Evolutionary conservation across 2,888 invertebrate genomes (phyloP), one percentile per base, ranked within the genome.

Genomic region (Acrobasis repandana): DNA sequence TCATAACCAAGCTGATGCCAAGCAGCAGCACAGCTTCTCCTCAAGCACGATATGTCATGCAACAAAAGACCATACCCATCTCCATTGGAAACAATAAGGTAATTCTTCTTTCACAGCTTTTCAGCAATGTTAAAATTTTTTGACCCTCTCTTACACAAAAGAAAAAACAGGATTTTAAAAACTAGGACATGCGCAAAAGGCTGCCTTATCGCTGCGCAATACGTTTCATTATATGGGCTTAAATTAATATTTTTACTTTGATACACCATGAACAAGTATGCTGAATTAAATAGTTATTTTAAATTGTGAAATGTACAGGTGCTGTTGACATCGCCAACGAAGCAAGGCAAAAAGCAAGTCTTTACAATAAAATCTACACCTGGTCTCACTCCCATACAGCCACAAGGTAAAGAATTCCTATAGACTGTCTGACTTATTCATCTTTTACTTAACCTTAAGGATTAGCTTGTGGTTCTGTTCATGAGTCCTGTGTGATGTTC

Each of bases 361-460:
- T 87, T 94, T 61, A 79, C 93, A 1, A 83, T 94, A 9, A 95
- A 96, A 83, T 75, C 86, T 34, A 15, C 47, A 18, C 28, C 48
- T 15, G 47, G 34, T 28, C 49, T 50, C 10, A 46, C 51, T 18
- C 28, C 52, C 8, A 51, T 46, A 33, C 60, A 60, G n/a, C 47
- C 43, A 33, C 58, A 58, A 58, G 58, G 58, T 58, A 58, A 28
- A n/a, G 11, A 49, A 18, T 16, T 50, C 28, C 0, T 49, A 20
- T 18, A 49, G 9, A 8, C n/a, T n/a, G n/a, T n/a, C n/a, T n/a
- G n/a, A n/a, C 2, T 2, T 2, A 8, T 36, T 36, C 2, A 36
- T 36, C 20, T 20, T 20, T 20, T 4, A 20, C 20, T 20, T 20
- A 20, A 4, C 20, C 20, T 20, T 20, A 20, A 4, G 20, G 20